These are phyloP conservation scores for Rhineura floridana DNA, from an alignment of 2,113 vertebrate genomes.

Conservation along the genomic window DNA sequence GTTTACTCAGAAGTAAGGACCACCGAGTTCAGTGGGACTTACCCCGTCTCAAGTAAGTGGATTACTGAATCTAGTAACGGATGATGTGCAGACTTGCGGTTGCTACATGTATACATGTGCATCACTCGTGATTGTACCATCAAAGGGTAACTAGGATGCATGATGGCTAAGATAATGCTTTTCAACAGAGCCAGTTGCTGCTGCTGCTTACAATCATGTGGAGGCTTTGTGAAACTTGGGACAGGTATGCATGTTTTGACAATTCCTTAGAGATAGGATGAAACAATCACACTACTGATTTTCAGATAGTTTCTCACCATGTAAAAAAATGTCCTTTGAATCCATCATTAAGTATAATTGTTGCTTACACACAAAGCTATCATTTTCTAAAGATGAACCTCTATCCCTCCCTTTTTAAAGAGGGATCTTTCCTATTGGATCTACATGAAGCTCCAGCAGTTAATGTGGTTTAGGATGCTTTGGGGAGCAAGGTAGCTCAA, in stretches of 20 bases:
- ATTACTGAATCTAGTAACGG: neutral
- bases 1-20: neutral
- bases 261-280: neutral
- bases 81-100: neutral
- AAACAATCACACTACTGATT: neutral
- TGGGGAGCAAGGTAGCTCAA: constrained; percentile 20
- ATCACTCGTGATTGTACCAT: neutral
- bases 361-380: constrained; percentile 21
- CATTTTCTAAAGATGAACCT: neutral
- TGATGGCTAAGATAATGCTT: neutral
- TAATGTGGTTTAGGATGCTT: constrained; percentile 39
- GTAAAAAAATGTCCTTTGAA: neutral
- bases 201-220: neutral
- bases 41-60: neutral
- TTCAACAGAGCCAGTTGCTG: neutral
- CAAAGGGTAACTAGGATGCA: neutral
- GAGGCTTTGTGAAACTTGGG: neutral
- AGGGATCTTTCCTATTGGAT: constrained; percentile 6
- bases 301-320: neutral
- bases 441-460: neutral
- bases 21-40: neutral
- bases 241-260: neutral
- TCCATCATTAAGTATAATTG: neutral
- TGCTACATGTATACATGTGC: neutral
- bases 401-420: neutral